Evolutionary conservation across 1,140 invertebrate genomes (phyloP).

Genomic region (Zaprionus vittiger): DNA sequence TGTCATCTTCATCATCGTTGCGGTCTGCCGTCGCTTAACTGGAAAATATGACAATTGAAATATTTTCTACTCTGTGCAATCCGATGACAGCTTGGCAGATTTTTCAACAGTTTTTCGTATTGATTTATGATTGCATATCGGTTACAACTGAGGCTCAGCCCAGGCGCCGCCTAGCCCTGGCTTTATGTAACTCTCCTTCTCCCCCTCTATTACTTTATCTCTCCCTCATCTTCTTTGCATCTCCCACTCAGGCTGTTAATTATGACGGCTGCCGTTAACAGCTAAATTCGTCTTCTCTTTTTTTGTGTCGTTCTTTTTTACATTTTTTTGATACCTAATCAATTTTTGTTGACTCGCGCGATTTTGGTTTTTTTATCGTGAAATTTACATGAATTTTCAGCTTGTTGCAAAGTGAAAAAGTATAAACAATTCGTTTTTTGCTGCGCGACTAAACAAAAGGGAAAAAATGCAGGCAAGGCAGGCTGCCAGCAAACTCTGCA

Average conservation of each 20-base stretch:
- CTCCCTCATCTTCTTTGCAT: background rate
- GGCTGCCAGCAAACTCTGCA: background rate
- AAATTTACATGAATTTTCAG: slow-evolving; percentile 80
- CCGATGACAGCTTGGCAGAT: slow-evolving; percentile 36
- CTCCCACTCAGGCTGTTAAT: slow-evolving; percentile 8
- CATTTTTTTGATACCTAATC: slow-evolving; percentile 16
- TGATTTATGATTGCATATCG: slow-evolving; percentile 43
- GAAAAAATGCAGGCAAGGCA: slow-evolving; percentile 13
- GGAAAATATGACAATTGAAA: slow-evolving; percentile 48
- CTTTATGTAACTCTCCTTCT: slow-evolving; percentile 23
- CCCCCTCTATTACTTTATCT: background rate
- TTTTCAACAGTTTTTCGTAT: slow-evolving; percentile 23
- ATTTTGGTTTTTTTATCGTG: slow-evolving; percentile 70
- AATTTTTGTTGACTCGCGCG: slow-evolving; percentile 53
- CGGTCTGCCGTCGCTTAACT: slow-evolving; percentile 19
- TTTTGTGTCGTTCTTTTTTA: slow-evolving; percentile 14
- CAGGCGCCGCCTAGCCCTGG: background rate
- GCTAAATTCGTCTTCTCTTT: slow-evolving; percentile 30
- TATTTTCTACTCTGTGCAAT: slow-evolving; percentile 32
- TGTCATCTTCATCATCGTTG: background rate
- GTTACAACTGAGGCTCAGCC: slow-evolving; percentile 22
- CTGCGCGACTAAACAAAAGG: slow-evolving; percentile 14
- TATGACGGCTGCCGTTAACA: slow-evolving; percentile 39
- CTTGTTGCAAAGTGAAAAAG: slow-evolving; percentile 71
- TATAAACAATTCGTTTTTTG: slow-evolving; percentile 64